Conservation (phyloP, 2,888 invertebrate species). For the Balanococcus diminutus region DNA sequence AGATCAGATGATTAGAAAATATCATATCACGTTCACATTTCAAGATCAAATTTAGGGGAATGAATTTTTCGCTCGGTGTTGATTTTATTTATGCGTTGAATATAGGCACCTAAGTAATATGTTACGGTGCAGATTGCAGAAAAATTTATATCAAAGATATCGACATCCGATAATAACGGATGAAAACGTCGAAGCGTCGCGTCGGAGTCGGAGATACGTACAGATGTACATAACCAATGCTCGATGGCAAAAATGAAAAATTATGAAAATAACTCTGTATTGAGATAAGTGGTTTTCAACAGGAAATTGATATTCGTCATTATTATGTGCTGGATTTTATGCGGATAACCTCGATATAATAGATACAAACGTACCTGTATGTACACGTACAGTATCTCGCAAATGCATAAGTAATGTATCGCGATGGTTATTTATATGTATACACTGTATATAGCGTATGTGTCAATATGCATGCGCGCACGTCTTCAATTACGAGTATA, state of each 20-base stretch:
- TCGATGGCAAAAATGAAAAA: not conserved
- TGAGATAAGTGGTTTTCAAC: not conserved
- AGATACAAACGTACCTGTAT: not conserved
- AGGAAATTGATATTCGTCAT: not conserved
- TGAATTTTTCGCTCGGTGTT: too few species aligned
- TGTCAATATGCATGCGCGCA: not conserved
- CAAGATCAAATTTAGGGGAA: too few species aligned
- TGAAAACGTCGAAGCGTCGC: not conserved
- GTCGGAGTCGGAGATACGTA: too few species aligned
- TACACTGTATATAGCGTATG: too few species aligned
- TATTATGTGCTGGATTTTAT: not conserved
- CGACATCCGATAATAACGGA: not conserved
- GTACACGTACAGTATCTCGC: not conserved
- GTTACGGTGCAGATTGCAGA: not conserved
- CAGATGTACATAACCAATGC: not conserved
- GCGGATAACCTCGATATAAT: not conserved
- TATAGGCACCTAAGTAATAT: not conserved
- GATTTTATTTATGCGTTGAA: too few species aligned
- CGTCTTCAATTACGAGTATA: not conserved
- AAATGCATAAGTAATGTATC: not conserved
- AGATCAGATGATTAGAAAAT: too few species aligned
- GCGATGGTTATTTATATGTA: not conserved
- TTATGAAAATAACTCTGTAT: not conserved
- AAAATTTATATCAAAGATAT: not conserved
- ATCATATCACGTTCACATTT: too few species aligned